Conservation (phyloP, 2,888 invertebrate species). For the Noctuana brunneofusca region DNA sequence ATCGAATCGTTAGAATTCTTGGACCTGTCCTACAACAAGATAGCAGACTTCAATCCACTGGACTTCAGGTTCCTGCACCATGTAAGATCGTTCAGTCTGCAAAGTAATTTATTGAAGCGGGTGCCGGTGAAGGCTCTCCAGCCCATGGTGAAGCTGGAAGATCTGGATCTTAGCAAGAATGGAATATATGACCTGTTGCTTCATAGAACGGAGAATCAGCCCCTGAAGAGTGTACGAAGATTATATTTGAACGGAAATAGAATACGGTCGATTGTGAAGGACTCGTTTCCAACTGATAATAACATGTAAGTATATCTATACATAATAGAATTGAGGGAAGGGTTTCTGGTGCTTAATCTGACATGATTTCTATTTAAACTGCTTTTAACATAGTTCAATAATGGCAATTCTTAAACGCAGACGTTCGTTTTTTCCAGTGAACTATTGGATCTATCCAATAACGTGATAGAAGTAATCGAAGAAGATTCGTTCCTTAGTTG, state of each 20-base stretch:
- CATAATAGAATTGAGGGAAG: no score
- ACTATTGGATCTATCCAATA: slow-evolving; percentile 72
- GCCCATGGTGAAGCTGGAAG: slow-evolving; percentile 64
- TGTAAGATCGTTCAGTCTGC: slow-evolving; percentile 71
- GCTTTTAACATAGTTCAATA: background rate
- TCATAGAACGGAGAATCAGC: slow-evolving; percentile 52
- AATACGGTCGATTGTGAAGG: slow-evolving; percentile 67
- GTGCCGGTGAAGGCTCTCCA: slow-evolving; percentile 67
- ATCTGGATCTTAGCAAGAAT: slow-evolving; percentile 79
- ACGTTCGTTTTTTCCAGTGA: slow-evolving; percentile 55
- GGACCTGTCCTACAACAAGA: slow-evolving; percentile 80
- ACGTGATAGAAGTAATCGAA: slow-evolving; percentile 72
- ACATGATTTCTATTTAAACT: background rate
- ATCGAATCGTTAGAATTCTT: slow-evolving; percentile 67
- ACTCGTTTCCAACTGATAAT: slow-evolving; percentile 66
- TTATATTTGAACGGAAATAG: slow-evolving; percentile 78
- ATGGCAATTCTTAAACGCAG: no score
- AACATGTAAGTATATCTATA: slow-evolving; percentile 65
- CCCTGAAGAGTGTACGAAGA: slow-evolving; percentile 60
- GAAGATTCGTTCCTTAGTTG: slow-evolving; percentile 65
- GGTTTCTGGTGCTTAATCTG: background rate
- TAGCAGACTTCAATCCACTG: slow-evolving; percentile 64
- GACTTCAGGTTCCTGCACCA: slow-evolving; percentile 65
- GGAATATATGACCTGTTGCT: slow-evolving; percentile 65
- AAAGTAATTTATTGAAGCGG: slow-evolving; percentile 68